Base-by-base conservation (phyloP, 2,888 invertebrate species). In the Agriotes lineatus region DNA sequence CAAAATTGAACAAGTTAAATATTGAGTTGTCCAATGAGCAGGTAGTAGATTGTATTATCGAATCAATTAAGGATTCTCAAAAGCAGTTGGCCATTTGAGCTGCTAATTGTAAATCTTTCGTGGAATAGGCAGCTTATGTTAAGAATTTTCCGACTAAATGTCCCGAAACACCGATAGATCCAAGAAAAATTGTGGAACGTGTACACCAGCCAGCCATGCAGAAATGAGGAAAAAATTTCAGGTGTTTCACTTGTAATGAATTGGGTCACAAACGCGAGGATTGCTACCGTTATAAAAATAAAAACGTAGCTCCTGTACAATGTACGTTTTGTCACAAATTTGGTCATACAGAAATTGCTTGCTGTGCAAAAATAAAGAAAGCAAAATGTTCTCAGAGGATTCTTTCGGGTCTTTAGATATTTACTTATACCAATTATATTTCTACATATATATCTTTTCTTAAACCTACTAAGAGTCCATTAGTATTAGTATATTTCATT, bases 31-130 rank as follows among this genome's bases (percentile, higher is more conserved):
- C 42, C 18, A 10, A 58, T 7, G 58, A 58, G 19, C 56, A 56
- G 20, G 12, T 56, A 16, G 56, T 56, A 30, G 56, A 56, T 30
- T 56, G 56, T 14, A 54, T 54, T 25, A 56, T 56, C 9, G 56
- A 54, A 54, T 10, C n/a, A 6, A 54, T 54, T 6, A 7, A 20
- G 14, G 42, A 58, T 42, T 18, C 58, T 9, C 58, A 4, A 42
- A 58, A 10, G 19, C 2, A 58, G 33, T 37, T 58, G 20, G 16
- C 10, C 12, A 19, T 58, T 3, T 16, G 18, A 42, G 58, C 58
- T 10, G 58, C 58, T 10, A 35, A 35, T 18, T 58, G 42, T 20
- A 39, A 7, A 6, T 9, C 39, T 42, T 58, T 58, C n/a, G 56
- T 30, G 1, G 33, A 56, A 3, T 30, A 33, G 33, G 30, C 56